phyloP scores from a whole-genome alignment of 1,140 invertebrate genomes.

The Leptinotarsa undecemlineata region DNA sequence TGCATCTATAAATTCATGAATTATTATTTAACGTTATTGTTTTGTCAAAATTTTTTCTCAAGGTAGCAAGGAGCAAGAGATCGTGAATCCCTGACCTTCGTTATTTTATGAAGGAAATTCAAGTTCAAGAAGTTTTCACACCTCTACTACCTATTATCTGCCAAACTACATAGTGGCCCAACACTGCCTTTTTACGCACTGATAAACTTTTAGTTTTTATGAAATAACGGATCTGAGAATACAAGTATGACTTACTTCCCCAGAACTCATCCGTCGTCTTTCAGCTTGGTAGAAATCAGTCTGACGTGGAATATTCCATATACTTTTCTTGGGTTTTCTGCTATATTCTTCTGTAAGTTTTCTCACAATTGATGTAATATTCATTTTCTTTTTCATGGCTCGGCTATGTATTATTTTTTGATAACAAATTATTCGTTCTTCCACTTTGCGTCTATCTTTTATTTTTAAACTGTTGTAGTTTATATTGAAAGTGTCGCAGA shows the following conservation, averaged over 20 bases:
- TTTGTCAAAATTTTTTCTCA: no score
- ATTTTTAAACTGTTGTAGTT: background rate
- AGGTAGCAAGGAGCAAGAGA: no score
- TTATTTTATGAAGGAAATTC: no score
- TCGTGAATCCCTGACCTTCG: no score
- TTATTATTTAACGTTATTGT: no score
- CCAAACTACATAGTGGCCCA: no score
- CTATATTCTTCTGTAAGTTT: background rate
- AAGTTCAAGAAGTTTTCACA: no score
- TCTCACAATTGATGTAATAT: background rate
- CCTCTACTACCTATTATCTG: no score
- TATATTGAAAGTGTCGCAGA: background rate
- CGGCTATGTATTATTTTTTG: background rate
- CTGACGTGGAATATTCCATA: background rate
- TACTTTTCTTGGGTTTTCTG: background rate
- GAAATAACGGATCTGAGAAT: background rate
- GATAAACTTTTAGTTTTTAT: no score
- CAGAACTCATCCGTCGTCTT: background rate
- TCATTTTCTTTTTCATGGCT: background rate
- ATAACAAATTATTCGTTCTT: slow-evolving; percentile 2
- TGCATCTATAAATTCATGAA: no score
- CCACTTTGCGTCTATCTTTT: background rate
- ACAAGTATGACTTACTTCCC: background rate
- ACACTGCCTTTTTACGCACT: no score
- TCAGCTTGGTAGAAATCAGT: background rate